Conservation (phyloP, 2,888 invertebrate species). For the Siphonodentalium dalli region DNA sequence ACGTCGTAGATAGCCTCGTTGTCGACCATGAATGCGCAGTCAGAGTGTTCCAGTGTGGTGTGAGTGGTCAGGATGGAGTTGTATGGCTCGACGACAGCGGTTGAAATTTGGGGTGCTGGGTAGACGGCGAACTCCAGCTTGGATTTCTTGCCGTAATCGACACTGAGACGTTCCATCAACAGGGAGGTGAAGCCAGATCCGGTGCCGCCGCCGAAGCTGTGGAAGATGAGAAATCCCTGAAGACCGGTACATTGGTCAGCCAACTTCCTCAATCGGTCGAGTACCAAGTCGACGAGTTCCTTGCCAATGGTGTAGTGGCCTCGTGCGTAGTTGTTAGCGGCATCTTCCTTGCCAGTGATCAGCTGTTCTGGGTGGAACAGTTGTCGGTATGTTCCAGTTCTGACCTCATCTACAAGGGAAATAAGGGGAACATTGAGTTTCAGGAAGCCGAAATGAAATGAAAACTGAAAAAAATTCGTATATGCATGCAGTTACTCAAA, state of each 20-base stretch:
- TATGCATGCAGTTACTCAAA: too few relatives aligned
- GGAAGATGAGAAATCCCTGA: conserved; percentile 72
- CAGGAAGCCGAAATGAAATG: too few relatives aligned
- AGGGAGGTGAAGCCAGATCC: conserved; percentile 55
- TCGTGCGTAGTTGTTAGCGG: conserved; percentile 96
- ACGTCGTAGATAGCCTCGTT: conserved; percentile 13
- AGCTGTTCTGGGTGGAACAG: conserved; percentile 96
- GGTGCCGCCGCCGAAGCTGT: conserved; percentile 76
- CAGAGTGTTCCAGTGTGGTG: conserved; percentile 57
- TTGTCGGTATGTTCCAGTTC: conserved; percentile 76
- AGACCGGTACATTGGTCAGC: conserved; percentile 49
- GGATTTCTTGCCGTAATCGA: conserved; percentile 52
- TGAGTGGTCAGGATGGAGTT: conserved; percentile 17
- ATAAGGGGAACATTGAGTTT: too few relatives aligned
- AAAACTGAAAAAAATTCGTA: too few relatives aligned
- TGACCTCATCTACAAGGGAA: conserved; percentile 60
- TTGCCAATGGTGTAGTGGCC: conserved; percentile 94
- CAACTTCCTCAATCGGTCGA: conserved; percentile 64
- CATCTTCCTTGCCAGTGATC: conserved; percentile 95
- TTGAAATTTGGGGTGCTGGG: conserved; percentile 82
- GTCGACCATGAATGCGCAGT: conserved; percentile 79
- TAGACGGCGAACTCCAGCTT: conserved; percentile 77
- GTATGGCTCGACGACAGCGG: conserved; percentile 15
- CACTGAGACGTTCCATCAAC: conserved; percentile 49
- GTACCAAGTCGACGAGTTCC: conserved; percentile 75